Conservation (phyloP, 2,888 invertebrate species). For the Drosophila siamana region DNA sequence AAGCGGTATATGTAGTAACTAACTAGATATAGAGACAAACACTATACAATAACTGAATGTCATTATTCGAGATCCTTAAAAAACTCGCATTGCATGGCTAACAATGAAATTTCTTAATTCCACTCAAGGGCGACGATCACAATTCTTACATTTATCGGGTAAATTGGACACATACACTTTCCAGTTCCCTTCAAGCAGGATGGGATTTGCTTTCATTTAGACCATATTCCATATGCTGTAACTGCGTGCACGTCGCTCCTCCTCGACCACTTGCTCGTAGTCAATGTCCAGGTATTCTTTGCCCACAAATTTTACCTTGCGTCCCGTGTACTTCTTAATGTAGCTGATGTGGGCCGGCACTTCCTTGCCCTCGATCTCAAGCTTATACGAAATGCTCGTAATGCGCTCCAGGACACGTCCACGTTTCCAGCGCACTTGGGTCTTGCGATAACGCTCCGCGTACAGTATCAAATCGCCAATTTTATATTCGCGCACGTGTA, state of each 20-base stretch:
- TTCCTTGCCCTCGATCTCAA: conserved; percentile 84
- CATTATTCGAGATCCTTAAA: conserved; percentile 80
- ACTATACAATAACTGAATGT: conserved; percentile 78
- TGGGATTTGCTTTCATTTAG: conserved; percentile 15
- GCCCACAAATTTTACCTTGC: conserved; percentile 84
- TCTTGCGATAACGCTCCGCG: conserved; percentile 83
- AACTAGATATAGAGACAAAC: conserved; percentile 45
- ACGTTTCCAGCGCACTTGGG: conserved; percentile 83
- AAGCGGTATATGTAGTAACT: conserved; percentile 10
- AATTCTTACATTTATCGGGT: conserved; percentile 18
- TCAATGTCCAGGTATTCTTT: conserved; percentile 85
- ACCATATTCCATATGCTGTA: conserved; percentile 85
- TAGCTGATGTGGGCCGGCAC: conserved; percentile 84
- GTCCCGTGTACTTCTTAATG: conserved; percentile 83
- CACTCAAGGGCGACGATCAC: conserved; percentile 66
- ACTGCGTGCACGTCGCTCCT: conserved; percentile 80
- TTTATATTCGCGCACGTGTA: conserved; percentile 82
- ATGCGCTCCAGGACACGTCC: conserved; percentile 83
- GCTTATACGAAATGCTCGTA: conserved; percentile 84
- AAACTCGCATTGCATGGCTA: conserved; percentile 52
- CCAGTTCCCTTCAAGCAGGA: not conserved
- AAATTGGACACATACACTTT: conserved; percentile 15
- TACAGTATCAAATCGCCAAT: conserved; percentile 83
- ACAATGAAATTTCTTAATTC: conserved; percentile 71
- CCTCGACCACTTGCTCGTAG: conserved; percentile 84